Evolutionary conservation across 2,797 vertebrate genomes (phyloP).

Genomic region (Hirundo rustica): DNA sequence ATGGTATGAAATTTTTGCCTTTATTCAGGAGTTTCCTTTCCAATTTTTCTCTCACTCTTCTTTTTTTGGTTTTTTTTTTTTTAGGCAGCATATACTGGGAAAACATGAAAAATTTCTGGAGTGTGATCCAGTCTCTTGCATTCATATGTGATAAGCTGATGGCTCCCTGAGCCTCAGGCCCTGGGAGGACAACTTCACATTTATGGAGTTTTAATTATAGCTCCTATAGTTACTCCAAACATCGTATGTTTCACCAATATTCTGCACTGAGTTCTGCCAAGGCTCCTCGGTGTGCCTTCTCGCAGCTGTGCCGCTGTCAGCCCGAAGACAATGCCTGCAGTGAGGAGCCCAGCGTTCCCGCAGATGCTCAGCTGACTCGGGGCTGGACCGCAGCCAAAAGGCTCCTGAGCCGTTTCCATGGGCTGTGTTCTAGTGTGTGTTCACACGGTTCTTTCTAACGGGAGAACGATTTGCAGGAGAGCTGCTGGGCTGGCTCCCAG

Average conservation of each 20-base stretch:
- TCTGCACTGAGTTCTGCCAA: constrained; percentile 40
- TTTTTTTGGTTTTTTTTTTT: background rate
- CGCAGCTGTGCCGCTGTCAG: constrained; percentile 24
- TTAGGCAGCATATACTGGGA: background rate
- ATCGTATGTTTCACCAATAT: background rate
- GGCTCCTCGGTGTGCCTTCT: background rate
- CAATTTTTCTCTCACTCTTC: background rate
- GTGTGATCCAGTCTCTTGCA: background rate
- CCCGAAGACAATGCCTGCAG: background rate
- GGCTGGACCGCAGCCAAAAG: constrained; percentile 5
- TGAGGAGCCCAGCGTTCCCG: background rate
- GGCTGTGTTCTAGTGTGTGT: background rate
- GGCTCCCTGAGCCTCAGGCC: background rate
- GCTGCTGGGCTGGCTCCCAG: background rate
- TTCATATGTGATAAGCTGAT: background rate
- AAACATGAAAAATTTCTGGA: background rate
- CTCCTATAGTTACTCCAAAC: constrained; percentile 12
- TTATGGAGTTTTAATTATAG: background rate
- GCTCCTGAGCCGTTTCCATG: background rate
- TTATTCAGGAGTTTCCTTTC: constrained; percentile 47
- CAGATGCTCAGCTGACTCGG: background rate
- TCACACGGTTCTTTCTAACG: background rate
- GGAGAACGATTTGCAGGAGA: background rate
- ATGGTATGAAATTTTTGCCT: constrained; percentile 19
- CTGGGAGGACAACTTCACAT: background rate